Percentiles rank a stretch among this genome's conserved stretches.
phyloP scores from a whole-genome alignment of 2,797 vertebrate genomes.

The Nyctibius grandis region DNA sequence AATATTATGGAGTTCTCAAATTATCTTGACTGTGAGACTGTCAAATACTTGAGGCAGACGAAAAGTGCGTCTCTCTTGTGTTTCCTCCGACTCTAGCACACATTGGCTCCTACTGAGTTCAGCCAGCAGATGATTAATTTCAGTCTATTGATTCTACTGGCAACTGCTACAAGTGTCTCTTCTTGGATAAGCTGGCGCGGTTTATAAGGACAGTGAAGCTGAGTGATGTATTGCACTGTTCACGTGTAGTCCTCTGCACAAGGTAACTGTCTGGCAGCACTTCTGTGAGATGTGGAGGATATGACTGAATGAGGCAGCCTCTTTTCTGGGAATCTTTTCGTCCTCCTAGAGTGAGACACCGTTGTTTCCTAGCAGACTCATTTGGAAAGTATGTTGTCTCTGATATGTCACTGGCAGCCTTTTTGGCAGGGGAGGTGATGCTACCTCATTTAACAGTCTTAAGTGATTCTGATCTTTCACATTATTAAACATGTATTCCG shows the following conservation, averaged over 20 bases:
- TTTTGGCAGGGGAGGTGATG: neutral
- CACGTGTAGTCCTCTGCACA: neutral
- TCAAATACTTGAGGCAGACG: neutral
- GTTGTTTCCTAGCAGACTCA: neutral
- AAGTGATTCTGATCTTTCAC: neutral
- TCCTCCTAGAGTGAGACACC: neutral
- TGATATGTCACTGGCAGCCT: neutral
- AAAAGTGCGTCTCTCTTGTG: neutral
- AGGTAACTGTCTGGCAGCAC: neutral
- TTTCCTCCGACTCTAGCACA: neutral
- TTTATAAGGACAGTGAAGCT: neutral
- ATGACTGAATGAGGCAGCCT: neutral
- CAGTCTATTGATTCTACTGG: conserved; percentile 4
- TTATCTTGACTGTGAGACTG: neutral
- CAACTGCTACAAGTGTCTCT: neutral
- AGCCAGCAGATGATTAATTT: conserved; percentile 31
- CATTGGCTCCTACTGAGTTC: neutral
- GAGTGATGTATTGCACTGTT: neutral
- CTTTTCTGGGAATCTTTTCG: neutral
- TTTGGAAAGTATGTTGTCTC: neutral
- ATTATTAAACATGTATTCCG: neutral
- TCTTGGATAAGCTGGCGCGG: neutral
- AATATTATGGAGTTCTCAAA: neutral
- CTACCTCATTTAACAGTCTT: neutral
- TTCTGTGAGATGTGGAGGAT: neutral